Base-by-base conservation (phyloP, 2,888 invertebrate species). In the Aphodius sticticus region DNA sequence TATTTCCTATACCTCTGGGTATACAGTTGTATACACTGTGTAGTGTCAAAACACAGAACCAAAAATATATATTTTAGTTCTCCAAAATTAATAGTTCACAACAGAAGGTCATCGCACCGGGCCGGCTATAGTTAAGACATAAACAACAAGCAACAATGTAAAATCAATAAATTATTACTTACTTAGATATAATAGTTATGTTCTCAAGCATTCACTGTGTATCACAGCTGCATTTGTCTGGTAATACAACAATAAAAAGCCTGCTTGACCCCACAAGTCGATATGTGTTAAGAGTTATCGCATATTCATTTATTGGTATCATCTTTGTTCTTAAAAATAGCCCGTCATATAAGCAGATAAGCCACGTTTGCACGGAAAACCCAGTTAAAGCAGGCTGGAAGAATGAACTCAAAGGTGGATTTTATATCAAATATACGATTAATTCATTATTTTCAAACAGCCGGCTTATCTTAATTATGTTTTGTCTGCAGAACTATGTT, bases 271-370 rank as follows among this genome's bases (percentile, higher is more conserved):
- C 12, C 53, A 53, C 7, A 53, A 9, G 53, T 53, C 53, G 53
- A 53, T 53, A 53, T 53, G 53, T 12, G 53, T 53, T 7, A 9
- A 12, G 12, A 53, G 53, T 53, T 53, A 53, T 53, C 53, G 53
- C 53, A 53, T 53, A 5, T 53, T 53, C 53, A 53, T 53, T 53
- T 53, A 5, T 53, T 53, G 53, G 53, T 53, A 53, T 53, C 53
- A 53, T 53, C 53, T 53, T 53, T 53, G 53, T 53, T 53, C 53
- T 53, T 53, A 53, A 53, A 53, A 53, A 53, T 53, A 53, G 53
- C 53, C 6, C 9, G 53, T 53, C 53, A 53, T 53, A 53, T 53
- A 53, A 9, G 53, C 53, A 26, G 53, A 53, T 53, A 53, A 53
- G 53, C 53, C 1, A 53, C 1, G 53, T 53, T 53, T 12, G 53